Conservation (phyloP, 2,888 invertebrate species). For the Venusia cambrica region DNA sequence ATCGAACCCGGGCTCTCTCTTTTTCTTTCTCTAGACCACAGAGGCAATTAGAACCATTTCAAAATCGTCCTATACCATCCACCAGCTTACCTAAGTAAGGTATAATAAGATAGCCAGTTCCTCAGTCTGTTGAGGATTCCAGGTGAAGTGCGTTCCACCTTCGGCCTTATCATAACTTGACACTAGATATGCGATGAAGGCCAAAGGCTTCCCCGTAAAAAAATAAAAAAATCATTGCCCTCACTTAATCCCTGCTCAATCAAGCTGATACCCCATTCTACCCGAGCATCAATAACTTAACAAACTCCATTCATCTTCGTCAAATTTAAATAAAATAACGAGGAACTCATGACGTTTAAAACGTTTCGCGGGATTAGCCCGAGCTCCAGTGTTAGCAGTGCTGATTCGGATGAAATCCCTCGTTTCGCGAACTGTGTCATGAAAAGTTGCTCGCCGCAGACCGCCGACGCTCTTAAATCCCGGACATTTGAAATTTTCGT, state of each 20-base stretch:
- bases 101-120: no score
- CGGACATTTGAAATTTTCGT: conserved; percentile 46
- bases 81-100: no score
- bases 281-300: conserved; percentile 3
- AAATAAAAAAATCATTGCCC: no score
- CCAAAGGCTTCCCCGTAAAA: no score
- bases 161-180: no score
- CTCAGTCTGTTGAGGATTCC: no score
- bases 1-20: no score
- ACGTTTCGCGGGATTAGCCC: conserved; percentile 23
- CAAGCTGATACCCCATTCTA: conserved; percentile 3
- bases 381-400: conserved; percentile 30
- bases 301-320: conserved; percentile 4
- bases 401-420: conserved; percentile 33
- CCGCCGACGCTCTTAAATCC: conserved; percentile 43
- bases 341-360: conserved; percentile 19
- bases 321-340: conserved; percentile 18
- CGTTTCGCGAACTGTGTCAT: conserved; percentile 40
- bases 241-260: conserved; percentile 3
- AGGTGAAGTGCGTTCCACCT: no score
- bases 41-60: no score
- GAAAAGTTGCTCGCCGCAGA: conserved; percentile 35
- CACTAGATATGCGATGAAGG: no score
- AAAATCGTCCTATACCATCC: no score
- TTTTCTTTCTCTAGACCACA: no score